phyloP scores from a whole-genome alignment of 2,888 invertebrate species.

The Cheilosia variabilis region DNA sequence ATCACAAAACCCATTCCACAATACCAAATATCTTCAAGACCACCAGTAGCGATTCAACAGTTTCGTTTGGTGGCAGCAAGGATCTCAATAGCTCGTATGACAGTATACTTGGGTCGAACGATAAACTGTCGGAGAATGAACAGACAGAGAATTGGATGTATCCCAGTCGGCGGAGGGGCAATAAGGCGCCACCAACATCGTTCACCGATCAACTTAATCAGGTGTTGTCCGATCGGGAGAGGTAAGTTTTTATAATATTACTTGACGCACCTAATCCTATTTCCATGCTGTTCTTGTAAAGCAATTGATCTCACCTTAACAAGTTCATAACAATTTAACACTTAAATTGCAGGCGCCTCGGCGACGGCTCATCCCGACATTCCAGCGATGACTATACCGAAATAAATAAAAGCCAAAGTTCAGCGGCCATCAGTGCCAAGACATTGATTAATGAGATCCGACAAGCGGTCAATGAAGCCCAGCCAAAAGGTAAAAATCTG shows the following conservation, averaged over 20 bases:
- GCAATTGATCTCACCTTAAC: neutral
- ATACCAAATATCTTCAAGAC: slow-evolving; percentile 83
- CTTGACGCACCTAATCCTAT: too few species aligned
- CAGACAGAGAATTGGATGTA: slow-evolving; percentile 84
- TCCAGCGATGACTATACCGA: slow-evolving; percentile 87
- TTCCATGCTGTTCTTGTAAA: too few species aligned
- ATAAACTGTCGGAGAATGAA: slow-evolving; percentile 83
- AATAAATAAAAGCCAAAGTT: slow-evolving; percentile 86
- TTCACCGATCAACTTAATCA: slow-evolving; percentile 94
- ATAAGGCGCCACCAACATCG: slow-evolving; percentile 89
- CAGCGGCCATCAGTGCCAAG: slow-evolving; percentile 90
- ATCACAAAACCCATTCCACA: slow-evolving; percentile 81
- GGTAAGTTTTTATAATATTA: slow-evolving; percentile 83
- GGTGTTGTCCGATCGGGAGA: slow-evolving; percentile 93
- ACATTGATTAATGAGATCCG: slow-evolving; percentile 94
- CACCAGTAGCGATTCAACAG: slow-evolving; percentile 79
- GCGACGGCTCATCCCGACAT: slow-evolving; percentile 85
- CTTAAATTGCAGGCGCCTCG: slow-evolving; percentile 80
- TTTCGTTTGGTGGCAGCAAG: slow-evolving; percentile 68
- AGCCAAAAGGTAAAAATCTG: slow-evolving; percentile 89
- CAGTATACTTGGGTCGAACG: slow-evolving; percentile 83
- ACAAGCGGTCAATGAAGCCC: slow-evolving; percentile 94
- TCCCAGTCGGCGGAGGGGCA: slow-evolving; percentile 82
- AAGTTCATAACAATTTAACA: neutral
- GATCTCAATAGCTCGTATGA: slow-evolving; percentile 83